A percentile compares a stretch with the other conserved stretches of the same genome.
These are phyloP conservation scores for Agriotes lineatus DNA, from an alignment of 2,888 invertebrate species.

Conservation along the genomic window DNA sequence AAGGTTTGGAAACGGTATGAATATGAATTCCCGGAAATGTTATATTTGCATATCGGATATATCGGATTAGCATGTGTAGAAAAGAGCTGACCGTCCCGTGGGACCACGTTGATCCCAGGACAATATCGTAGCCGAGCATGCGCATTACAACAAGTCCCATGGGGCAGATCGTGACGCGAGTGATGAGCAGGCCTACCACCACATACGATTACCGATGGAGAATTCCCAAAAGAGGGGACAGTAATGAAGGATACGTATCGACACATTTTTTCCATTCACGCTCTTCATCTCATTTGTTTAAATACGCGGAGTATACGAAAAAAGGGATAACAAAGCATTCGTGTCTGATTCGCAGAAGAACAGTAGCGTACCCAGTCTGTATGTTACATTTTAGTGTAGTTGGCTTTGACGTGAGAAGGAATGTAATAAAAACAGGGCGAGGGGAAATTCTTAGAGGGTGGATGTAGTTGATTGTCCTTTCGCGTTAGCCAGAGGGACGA, in stretches of 20 bases:
- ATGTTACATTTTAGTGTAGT: constrained; percentile 62
- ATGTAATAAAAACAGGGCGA: constrained; percentile 62
- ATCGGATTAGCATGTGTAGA: constrained; percentile 33
- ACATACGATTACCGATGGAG: constrained; percentile 54
- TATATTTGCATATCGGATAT: constrained; percentile 19
- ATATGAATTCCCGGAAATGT: constrained; percentile 1
- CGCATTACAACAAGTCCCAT: constrained; percentile 58
- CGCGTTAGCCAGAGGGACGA: constrained; percentile 46
- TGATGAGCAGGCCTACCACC: constrained; percentile 57
- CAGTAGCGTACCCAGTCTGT: constrained; percentile 53
- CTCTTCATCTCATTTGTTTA: constrained; percentile 42
- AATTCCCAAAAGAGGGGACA: constrained; percentile 44
- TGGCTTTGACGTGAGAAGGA: constrained; percentile 63
- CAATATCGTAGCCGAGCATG: constrained; percentile 55
- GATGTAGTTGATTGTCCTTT: constrained; percentile 57
- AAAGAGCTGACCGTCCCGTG: constrained; percentile 51
- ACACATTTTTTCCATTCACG: constrained; percentile 31
- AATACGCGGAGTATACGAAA: neutral
- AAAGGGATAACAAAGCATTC: constrained; percentile 26
- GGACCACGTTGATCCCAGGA: constrained; percentile 53
- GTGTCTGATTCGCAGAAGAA: constrained; percentile 28
- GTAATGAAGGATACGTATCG: constrained; percentile 44
- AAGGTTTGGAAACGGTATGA: neutral
- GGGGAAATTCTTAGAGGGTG: constrained; percentile 53
- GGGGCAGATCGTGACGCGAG: constrained; percentile 61